Evolutionary conservation across 2,888 invertebrate species (phyloP).

Genomic region (Mythimna lalbum): DNA sequence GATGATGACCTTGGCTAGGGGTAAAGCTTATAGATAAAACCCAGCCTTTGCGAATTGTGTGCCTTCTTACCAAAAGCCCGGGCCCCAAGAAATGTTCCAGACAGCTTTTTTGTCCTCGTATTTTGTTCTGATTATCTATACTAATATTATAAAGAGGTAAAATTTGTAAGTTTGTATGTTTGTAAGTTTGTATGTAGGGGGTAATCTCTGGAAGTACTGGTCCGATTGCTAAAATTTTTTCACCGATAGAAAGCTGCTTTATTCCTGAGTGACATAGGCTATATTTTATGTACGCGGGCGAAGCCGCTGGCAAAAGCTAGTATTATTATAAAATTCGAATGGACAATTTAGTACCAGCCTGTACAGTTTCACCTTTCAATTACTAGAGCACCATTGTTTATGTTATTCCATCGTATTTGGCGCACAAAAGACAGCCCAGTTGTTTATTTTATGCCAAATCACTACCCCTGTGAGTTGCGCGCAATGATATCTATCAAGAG

Average conservation of each 20-base stretch:
- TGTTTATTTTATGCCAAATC: conserved; percentile 90
- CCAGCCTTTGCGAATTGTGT: background rate
- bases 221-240: too few relatives aligned
- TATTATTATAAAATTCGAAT: background rate
- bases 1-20: too few relatives aligned
- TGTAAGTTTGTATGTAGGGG: too few relatives aligned
- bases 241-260: too few relatives aligned
- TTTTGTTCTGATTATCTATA: background rate
- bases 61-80: background rate
- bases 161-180: too few relatives aligned
- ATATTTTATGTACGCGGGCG: too few relatives aligned
- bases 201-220: too few relatives aligned
- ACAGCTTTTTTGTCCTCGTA: background rate
- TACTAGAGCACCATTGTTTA: conserved; percentile 82
- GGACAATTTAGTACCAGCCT: conserved; percentile 67
- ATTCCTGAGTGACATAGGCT: too few relatives aligned
- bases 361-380: conserved; percentile 79
- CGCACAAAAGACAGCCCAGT: conserved; percentile 82
- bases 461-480: conserved; percentile 78
- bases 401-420: conserved; percentile 87
- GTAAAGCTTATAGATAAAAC: too few relatives aligned
- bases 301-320: too few relatives aligned
- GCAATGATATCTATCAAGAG: conserved; percentile 85
- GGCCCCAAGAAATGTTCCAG: background rate
- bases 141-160: too few relatives aligned